Evolutionary conservation across 1,140 invertebrate genomes (phyloP), one percentile per base, ranked within the genome.

Genomic region (Zaprionus nigranus): DNA sequence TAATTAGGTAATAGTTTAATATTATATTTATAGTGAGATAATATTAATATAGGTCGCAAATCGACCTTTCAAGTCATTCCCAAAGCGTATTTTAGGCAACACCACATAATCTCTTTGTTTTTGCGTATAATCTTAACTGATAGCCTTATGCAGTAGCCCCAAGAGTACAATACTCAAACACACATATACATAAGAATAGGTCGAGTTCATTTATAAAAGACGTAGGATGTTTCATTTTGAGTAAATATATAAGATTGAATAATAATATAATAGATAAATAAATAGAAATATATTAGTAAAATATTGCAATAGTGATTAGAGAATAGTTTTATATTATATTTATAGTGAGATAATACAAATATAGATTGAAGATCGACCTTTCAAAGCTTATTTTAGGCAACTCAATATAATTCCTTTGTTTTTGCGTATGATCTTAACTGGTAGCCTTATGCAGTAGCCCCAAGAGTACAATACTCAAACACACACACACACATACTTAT

Each of bases 361-460:
- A 38, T 11, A 38, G 7, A 15, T 38, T 4, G 3, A 3, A 13
- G 0, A 38, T 38, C 36, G 12, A 5, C 7, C 13, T 13, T 38
- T 13, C 12, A 38, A 38, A 13, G 20, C 20, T 1, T 22, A 22
- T 22, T 22, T 22, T 22, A 22, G 12, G 1, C 0, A 38, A 12
- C 0, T 5, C 36, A 12, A 15, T 3, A 38, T 38, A 15, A 38
- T 38, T 5, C 36, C n/a, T 17, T 43, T 34, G 28, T 20, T 68
- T 30, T 57, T 34, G 30, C 28, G 26, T 22, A 12, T 30, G 3
- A 20, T 40, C 30, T 70, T 17, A 70, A 53, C 59, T 70, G 72
- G 66, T 53, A 70, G 66, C 72, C 30, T 30, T 70, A 58, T 70
- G 59, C 66, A 53, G 59, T 70, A 70, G 73, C 73, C 34, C 60